Evolutionary conservation across 2,113 vertebrate species (phyloP).

Genomic region (Conger conger): DNA sequence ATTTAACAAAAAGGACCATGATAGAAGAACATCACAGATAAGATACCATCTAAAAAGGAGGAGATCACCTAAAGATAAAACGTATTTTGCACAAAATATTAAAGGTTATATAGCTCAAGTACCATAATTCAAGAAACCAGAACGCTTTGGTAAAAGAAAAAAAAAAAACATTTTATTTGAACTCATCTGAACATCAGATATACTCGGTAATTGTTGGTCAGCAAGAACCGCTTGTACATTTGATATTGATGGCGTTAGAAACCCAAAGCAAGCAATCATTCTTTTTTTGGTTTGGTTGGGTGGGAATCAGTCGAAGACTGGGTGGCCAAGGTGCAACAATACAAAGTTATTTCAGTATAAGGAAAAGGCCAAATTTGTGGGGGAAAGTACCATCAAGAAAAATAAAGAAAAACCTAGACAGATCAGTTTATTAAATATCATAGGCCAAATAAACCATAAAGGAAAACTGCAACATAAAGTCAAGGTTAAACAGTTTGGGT

Average conservation of each 20-base stretch:
- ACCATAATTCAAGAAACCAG: background rate
- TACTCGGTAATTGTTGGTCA: slow-evolving; percentile 80
- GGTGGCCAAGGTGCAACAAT: slow-evolving; percentile 21
- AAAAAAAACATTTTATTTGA: slow-evolving; percentile 83
- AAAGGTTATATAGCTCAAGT: background rate
- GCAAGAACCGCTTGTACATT: slow-evolving; percentile 87
- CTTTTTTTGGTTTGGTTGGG: slow-evolving; percentile 26
- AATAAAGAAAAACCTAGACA: background rate
- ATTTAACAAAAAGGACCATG: background rate
- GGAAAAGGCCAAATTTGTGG: slow-evolving; percentile 71
- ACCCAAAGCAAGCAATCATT: slow-evolving; percentile 62
- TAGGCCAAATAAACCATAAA: background rate
- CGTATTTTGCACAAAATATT: background rate
- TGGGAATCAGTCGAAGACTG: background rate
- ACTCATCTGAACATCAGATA: slow-evolving; percentile 93
- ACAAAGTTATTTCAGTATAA: slow-evolving; percentile 12
- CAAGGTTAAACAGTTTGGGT: background rate
- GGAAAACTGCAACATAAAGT: background rate
- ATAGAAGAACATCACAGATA: background rate
- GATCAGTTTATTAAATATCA: slow-evolving; percentile 6
- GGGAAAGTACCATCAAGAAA: slow-evolving; percentile 59
- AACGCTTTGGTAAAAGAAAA: slow-evolving; percentile 68
- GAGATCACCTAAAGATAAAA: background rate
- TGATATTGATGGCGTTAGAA: slow-evolving; percentile 82
- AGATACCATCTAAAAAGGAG: background rate